A percentile compares a stretch with the other conserved stretches of the same genome.
phyloP scores from a whole-genome alignment of 2,888 invertebrate species.

The Ochlodes sylvanus region DNA sequence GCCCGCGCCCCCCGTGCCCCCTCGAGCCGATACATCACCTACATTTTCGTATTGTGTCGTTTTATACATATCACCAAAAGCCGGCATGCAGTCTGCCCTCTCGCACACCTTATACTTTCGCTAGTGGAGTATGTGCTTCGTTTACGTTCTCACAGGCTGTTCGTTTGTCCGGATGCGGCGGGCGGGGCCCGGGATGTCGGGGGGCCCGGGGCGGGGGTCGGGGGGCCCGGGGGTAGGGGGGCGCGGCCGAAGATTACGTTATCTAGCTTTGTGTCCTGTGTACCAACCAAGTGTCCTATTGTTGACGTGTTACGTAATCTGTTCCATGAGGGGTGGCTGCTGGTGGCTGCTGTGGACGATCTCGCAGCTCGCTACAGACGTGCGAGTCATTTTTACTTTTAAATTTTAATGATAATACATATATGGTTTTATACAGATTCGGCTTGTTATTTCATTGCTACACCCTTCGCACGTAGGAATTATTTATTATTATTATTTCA shows the following conservation, averaged over 20 bases:
- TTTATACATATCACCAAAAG: slow-evolving; percentile 51
- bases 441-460: slow-evolving; percentile 40
- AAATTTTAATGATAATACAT: slow-evolving; percentile 80
- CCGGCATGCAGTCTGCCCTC: background rate
- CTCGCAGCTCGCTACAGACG: slow-evolving; percentile 59
- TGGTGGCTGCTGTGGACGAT: slow-evolving; percentile 44
- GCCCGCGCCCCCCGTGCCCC: background rate
- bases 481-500: too few relatives aligned
- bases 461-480: background rate
- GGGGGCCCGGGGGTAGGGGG: background rate
- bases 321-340: slow-evolving; percentile 44
- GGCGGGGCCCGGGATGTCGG: background rate
- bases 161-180: background rate
- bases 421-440: slow-evolving; percentile 79
- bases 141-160: too few relatives aligned
- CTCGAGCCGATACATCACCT: background rate
- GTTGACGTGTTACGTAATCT: slow-evolving; percentile 44
- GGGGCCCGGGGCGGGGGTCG: background rate
- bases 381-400: slow-evolving; percentile 76
- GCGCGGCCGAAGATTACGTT: background rate
- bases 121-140: too few relatives aligned
- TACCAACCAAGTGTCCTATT: slow-evolving; percentile 39
- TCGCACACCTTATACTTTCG: too few relatives aligned
- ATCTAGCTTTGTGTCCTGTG: slow-evolving; percentile 40
- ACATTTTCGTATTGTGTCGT: slow-evolving; percentile 34